A percentile compares a stretch with the other conserved stretches of the same genome.
phyloP scores from a whole-genome alignment of 2,888 invertebrate genomes.

The Rhyacophila evoluta region DNA sequence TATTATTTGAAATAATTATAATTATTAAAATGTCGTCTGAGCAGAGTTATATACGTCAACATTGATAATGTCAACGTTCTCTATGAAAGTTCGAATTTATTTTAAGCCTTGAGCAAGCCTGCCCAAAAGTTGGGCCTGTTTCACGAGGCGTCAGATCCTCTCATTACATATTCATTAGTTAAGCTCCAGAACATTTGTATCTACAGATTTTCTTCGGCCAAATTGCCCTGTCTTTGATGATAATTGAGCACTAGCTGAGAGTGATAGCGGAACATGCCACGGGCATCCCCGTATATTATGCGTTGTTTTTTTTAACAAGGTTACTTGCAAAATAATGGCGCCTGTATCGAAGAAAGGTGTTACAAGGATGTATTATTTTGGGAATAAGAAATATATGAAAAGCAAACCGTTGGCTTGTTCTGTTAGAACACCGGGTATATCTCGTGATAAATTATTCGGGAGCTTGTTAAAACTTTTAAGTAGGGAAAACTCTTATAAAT shows the following conservation, averaged over 20 bases:
- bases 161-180: conserved; percentile 55
- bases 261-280: not conserved
- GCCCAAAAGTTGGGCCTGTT: not conserved
- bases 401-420: not conserved
- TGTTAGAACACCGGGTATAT: not conserved
- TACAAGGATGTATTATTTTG: conserved; percentile 12
- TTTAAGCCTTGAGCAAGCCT: not conserved
- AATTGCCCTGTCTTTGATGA: conserved; percentile 53
- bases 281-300: conserved; percentile 16
- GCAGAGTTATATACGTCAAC: too few species aligned
- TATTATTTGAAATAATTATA: too few species aligned
- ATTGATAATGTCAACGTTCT: too few species aligned
- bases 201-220: conserved; percentile 50
- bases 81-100: too few species aligned
- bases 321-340: conserved; percentile 5
- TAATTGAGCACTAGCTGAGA: conserved; percentile 45
- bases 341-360: conserved; percentile 3
- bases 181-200: conserved; percentile 49
- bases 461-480: conserved; percentile 18
- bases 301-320: conserved; percentile 23
- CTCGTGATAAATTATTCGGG: conserved; percentile 8
- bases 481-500: not conserved
- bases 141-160: conserved; percentile 34
- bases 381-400: not conserved
- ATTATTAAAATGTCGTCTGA: too few species aligned